These are phyloP conservation scores for Chloroceryle amazona DNA, from an alignment of 2,797 vertebrate genomes.

Conservation along the genomic window DNA sequence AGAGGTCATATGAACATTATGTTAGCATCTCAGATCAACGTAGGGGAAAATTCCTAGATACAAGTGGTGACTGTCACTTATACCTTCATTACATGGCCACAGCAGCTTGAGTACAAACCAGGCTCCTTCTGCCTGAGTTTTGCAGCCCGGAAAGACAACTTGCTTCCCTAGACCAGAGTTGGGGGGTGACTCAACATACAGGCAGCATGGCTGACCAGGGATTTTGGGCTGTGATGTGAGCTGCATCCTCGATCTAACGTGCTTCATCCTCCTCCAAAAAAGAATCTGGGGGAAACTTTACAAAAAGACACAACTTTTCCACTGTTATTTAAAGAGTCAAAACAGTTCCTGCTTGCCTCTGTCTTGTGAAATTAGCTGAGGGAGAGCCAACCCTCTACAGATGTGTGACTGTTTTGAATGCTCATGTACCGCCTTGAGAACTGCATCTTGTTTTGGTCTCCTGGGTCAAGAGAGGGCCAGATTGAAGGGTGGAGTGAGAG, in stretches of 20 bases:
- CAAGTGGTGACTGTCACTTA: neutral
- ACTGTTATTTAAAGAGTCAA: conserved; percentile 1
- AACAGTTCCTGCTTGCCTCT: neutral
- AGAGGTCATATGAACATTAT: neutral
- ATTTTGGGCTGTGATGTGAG: neutral
- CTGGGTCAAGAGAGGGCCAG: neutral
- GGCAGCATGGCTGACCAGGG: neutral
- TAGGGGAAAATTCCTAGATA: neutral
- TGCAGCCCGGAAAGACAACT: neutral
- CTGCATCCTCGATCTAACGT: neutral
- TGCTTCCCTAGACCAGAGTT: neutral
- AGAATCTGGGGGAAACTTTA: neutral
- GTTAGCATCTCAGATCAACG: accelerated
- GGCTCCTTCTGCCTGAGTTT: neutral
- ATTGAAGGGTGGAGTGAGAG: neutral
- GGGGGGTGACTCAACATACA: neutral
- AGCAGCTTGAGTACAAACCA: neutral
- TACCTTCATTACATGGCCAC: neutral
- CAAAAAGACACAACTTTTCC: neutral
- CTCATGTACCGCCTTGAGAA: neutral
- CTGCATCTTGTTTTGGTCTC: neutral
- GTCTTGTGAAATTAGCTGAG: neutral
- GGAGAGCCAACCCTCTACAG: neutral
- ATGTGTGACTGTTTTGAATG: neutral
- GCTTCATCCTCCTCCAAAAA: neutral